Conservation (phyloP, 2,888 invertebrate species). For the Congeria kusceri region DNA sequence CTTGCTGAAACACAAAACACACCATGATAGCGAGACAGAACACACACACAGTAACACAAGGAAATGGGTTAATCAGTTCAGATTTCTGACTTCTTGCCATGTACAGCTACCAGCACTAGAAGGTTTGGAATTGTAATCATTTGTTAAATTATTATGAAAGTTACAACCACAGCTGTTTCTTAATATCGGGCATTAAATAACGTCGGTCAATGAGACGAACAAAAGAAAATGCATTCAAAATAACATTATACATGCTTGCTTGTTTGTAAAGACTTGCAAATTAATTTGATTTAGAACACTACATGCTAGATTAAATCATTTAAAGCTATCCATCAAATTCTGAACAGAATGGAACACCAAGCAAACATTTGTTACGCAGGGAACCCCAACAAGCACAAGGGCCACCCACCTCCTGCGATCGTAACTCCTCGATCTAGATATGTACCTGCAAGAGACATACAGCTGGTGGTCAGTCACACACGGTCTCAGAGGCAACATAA, state of each 20-base stretch:
- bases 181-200: too few relatives aligned
- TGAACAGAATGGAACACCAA: background rate
- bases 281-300: background rate
- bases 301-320: background rate
- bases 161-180: too few relatives aligned
- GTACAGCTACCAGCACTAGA: too few relatives aligned
- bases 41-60: too few relatives aligned
- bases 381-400: background rate
- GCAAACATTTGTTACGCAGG: background rate
- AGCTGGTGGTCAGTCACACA: background rate
- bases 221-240: conserved; percentile 7
- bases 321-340: background rate
- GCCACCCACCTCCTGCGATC: conserved; percentile 38
- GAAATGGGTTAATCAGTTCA: too few relatives aligned
- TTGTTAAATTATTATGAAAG: too few relatives aligned
- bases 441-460: conserved; percentile 27
- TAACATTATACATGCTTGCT: too few relatives aligned
- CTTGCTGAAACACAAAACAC: conserved; percentile 19
- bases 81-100: too few relatives aligned
- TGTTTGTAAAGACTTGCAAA: too few relatives aligned
- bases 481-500: too few relatives aligned
- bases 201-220: conserved; percentile 1
- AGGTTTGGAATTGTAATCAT: too few relatives aligned
- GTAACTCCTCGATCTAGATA: conserved; percentile 39
- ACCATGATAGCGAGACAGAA: too few relatives aligned